Percentiles rank a stretch among this genome's conserved stretches.
phyloP scores from a whole-genome alignment of 2,888 invertebrate species.

The Nemurella pictetii region DNA sequence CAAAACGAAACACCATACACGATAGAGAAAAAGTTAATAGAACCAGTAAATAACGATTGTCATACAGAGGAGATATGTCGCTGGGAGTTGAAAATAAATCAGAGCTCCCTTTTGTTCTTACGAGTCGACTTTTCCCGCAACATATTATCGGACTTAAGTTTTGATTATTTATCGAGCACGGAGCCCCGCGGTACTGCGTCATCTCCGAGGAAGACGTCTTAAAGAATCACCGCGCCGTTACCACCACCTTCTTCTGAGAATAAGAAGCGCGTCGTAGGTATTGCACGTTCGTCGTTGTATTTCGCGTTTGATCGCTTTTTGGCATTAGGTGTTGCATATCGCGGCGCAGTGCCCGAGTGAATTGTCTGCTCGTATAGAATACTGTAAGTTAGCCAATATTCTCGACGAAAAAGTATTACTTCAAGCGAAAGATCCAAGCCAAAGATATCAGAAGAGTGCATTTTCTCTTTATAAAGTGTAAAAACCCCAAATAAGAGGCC shows the following conservation, averaged over 20 bases:
- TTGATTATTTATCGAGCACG: background rate
- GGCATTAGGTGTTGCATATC: background rate
- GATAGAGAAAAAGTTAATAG: background rate
- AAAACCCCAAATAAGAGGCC: no score
- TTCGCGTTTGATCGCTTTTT: background rate
- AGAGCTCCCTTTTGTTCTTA: background rate
- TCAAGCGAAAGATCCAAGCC: no score
- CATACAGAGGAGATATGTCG: background rate
- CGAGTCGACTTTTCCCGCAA: background rate
- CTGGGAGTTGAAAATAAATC: background rate
- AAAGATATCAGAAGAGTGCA: no score
- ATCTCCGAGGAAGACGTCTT: background rate
- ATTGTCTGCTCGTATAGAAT: no score
- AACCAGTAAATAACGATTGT: background rate
- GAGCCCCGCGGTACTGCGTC: background rate
- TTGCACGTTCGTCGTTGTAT: background rate
- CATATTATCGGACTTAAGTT: background rate
- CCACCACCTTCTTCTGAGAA: background rate
- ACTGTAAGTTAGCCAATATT: no score
- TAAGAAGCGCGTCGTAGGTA: background rate
- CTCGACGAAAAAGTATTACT: no score
- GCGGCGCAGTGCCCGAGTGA: background rate
- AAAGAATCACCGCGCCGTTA: background rate
- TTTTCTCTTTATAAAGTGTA: no score
- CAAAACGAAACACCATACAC: no score